Conservation (phyloP, 2,797 vertebrate genomes). For the Rhinophrynus dorsalis region DNA sequence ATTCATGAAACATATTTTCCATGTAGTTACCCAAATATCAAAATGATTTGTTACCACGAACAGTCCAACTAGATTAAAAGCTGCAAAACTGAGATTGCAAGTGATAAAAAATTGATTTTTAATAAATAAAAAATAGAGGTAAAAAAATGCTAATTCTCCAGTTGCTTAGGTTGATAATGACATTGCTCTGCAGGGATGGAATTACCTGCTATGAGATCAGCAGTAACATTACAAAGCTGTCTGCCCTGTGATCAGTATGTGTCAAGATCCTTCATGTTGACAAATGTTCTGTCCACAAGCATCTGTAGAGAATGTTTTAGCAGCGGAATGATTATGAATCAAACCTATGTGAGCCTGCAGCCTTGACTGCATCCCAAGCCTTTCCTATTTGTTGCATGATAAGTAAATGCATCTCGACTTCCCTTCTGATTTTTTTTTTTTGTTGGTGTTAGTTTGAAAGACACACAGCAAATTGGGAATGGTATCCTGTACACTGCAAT, state of each 20-base stretch:
- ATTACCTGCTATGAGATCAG: constrained; percentile 78
- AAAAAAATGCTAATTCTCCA: constrained; percentile 57
- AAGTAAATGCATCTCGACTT: constrained; percentile 86
- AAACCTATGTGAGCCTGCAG: constrained; percentile 82
- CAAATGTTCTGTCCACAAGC: constrained; percentile 97
- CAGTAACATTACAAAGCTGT: constrained; percentile 93
- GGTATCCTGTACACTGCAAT: constrained; percentile 78
- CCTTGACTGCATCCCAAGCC: constrained; percentile 67
- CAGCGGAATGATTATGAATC: constrained; percentile 99
- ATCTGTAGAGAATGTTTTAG: constrained; percentile 99
- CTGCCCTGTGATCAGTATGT: constrained; percentile 95
- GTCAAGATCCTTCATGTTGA: constrained; percentile 99
- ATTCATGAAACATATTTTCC: constrained; percentile 57
- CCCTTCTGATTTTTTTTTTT: constrained; percentile 75
- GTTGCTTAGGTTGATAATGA: constrained; percentile 70
- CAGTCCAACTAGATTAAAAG: constrained; percentile 64
- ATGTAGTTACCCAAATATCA: constrained; percentile 42
- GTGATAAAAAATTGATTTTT: constrained; percentile 76
- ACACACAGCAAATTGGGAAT: constrained; percentile 93
- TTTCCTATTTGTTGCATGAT: constrained; percentile 79
- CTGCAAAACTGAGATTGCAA: constrained; percentile 60
- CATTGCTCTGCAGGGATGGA: constrained; percentile 67
- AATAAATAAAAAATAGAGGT: constrained; percentile 65
- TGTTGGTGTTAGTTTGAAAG: constrained; percentile 73
- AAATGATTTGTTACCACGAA: constrained; percentile 54